Evolutionary conservation across 30 jellyfish, hydroid and myxozoan species (phyloP).

Genomic region (Sanderia malayensis): DNA sequence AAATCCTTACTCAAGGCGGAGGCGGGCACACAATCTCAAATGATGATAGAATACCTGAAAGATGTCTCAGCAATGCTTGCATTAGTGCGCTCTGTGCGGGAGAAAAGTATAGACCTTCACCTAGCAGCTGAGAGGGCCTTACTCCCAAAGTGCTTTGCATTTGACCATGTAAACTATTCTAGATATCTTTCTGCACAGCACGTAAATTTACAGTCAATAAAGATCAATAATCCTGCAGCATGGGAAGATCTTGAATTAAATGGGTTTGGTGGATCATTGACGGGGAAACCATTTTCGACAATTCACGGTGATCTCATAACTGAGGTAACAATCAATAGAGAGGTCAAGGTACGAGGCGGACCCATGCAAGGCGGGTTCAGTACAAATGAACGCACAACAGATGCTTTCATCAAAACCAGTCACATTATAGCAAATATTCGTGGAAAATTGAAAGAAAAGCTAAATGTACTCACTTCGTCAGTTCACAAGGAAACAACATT

Average conservation of each 20-base stretch:
- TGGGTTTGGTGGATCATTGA: background rate
- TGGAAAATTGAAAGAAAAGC: background rate
- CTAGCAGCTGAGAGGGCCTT: constrained; percentile 1
- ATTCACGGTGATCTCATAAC: background rate
- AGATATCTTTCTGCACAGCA: constrained; percentile 1
- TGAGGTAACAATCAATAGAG: background rate
- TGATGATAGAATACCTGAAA: background rate
- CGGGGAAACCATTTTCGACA: constrained; percentile 2
- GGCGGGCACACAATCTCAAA: background rate
- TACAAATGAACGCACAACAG: constrained; percentile 1
- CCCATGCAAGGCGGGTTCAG: too few species aligned
- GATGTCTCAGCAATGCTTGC: background rate
- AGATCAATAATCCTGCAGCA: constrained; percentile 1
- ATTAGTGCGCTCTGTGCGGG: constrained; percentile 1
- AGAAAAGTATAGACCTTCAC: background rate
- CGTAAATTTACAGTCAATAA: background rate
- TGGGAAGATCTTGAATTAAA: background rate
- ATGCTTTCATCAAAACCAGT: background rate
- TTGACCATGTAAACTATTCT: background rate
- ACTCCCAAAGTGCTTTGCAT: background rate
- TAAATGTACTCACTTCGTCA: background rate
- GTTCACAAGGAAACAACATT: background rate
- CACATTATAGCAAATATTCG: background rate
- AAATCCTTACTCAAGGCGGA: background rate
- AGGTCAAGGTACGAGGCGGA: background rate